Conservation (phyloP, 2,113 vertebrate genomes). For the Scytalopus superciliaris region DNA sequence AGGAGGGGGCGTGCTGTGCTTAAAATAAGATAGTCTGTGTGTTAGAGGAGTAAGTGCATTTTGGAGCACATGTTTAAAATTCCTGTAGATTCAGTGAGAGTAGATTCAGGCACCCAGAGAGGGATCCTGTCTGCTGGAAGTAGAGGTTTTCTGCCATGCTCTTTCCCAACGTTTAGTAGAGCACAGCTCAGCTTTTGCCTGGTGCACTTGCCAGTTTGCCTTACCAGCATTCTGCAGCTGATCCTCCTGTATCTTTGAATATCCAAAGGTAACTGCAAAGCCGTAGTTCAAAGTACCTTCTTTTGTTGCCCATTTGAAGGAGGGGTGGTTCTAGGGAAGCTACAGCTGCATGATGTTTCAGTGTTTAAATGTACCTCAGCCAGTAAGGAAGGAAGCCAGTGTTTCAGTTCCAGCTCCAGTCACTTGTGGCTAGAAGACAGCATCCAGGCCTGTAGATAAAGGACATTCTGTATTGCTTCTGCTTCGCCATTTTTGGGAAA, state of each 20-base stretch:
- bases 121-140: background rate
- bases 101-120: background rate
- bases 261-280: background rate
- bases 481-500: slow-evolving; percentile 33
- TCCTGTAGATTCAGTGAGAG: background rate
- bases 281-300: background rate
- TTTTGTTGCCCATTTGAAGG: background rate
- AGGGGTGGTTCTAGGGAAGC: background rate
- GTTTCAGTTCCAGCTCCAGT: background rate
- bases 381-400: background rate
- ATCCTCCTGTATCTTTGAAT: background rate
- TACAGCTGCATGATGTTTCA: background rate
- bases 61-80: background rate
- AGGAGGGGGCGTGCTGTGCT: background rate
- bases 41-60: background rate
- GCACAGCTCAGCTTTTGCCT: background rate
- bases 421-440: slow-evolving; percentile 5
- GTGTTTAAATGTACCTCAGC: background rate
- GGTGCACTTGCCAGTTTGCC: background rate
- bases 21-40: background rate
- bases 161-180: background rate
- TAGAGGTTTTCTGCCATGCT: background rate
- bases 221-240: background rate
- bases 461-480: background rate
- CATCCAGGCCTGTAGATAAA: slow-evolving; percentile 1